Percentiles rank a stretch among this genome's conserved stretches.
phyloP scores from a whole-genome alignment of 2,888 invertebrate genomes.

The Icerya purchasi region DNA sequence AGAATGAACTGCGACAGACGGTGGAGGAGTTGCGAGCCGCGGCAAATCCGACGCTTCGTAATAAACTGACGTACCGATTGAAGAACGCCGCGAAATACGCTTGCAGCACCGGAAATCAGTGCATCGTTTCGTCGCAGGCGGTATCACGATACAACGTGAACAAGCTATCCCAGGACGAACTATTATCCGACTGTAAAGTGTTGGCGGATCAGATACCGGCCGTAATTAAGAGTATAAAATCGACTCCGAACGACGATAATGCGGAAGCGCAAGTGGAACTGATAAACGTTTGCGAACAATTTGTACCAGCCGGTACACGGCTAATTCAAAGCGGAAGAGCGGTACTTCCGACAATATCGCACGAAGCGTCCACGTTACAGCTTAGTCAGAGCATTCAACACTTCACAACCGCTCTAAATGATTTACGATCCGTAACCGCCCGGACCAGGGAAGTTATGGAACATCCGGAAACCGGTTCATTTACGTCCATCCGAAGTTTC shows the following conservation, averaged over 20 bases:
- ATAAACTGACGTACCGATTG: constrained; percentile 43
- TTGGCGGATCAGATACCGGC: neutral
- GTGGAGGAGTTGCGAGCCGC: constrained; percentile 86
- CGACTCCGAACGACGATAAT: neutral
- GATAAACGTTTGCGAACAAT: neutral
- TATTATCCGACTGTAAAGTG: neutral
- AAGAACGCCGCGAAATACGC: constrained; percentile 16
- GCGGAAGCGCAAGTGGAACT: neutral
- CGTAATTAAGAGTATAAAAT: neutral
- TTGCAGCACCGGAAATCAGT: neutral
- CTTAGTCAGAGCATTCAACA: neutral
- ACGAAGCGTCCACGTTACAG: neutral
- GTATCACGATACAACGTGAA: neutral
- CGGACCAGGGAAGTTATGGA: neutral
- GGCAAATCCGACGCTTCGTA: constrained; percentile 51
- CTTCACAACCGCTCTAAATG: neutral
- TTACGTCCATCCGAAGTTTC: neutral
- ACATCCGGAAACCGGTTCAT: neutral
- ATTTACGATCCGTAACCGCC: neutral
- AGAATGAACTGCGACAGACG: constrained; percentile 62
- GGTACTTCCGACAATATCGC: neutral
- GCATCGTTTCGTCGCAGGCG: neutral
- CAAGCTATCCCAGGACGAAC: neutral
- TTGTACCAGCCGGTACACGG: neutral
- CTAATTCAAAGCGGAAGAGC: neutral